Base-by-base conservation (phyloP, 2,888 invertebrate genomes). In the Tromatobia lineatoria region DNA sequence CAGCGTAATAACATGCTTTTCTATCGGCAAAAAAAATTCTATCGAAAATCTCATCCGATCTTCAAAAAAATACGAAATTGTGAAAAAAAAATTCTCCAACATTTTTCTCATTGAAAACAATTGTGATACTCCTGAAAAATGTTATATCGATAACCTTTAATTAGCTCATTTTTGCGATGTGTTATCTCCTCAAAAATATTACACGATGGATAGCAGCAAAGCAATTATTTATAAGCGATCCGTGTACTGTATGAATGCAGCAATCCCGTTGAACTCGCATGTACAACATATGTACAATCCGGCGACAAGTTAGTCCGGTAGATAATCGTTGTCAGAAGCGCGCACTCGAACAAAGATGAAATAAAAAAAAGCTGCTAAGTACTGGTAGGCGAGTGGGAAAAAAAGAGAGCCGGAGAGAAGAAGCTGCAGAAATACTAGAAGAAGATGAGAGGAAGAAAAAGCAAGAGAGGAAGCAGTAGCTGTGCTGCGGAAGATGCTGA, bases 231-330 rank as follows among this genome's bases (percentile, higher is more conserved):
- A 66, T 20, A 45, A 45, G 45, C 64, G 42, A 66, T 18, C 13
- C 20, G n/a, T 18, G 42, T 66, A 34, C 45, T 1, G 45, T 66
- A 71, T 66, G 47, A 42, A 50, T 20, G 61, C 74, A 23, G 59
- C 69, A 61, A 20, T 67, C 50, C 59, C 11, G 23, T 38, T 61
- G 74, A 70, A 74, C 64, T 4, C 29, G 10, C 67, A 66, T 71
- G 79, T 80, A 71, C 38, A 71, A 80, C 80, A 80, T 59, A 59
- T 80, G 76, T 79, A 83, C 67, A 80, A 83, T 79, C 75, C 79
- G 42, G 79, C 54, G 75, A 80, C 79, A 83, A 83, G 83, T 75
- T 70, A 59, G 83, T 83, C 71, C 75, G 50, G 66, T 47, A 71
- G 79, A 83, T 79, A 76, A 74, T 69, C 70, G 70, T 76, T 70